Evolutionary conservation across 2,797 vertebrate species (phyloP).

Genomic region (Pipistrellus pygmaeus): DNA sequence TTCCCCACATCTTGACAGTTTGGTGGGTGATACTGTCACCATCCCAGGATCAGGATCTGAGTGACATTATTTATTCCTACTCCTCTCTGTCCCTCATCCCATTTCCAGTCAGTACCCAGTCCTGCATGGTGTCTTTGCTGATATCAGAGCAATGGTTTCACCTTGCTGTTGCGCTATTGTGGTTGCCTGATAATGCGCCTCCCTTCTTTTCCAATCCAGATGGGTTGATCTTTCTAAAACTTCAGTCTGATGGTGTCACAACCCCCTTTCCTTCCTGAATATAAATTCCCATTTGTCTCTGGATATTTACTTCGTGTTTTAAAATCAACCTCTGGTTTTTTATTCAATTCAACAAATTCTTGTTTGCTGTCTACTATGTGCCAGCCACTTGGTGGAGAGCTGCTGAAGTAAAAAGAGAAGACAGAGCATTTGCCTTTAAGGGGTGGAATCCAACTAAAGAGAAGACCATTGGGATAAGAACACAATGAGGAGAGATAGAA

Average conservation of each 20-base stretch:
- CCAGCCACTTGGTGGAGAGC: background rate
- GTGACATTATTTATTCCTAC: background rate
- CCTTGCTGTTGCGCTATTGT: no score
- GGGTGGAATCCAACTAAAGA: background rate
- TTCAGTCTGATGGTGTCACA: background rate
- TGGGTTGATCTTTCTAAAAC: background rate
- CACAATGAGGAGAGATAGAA: background rate
- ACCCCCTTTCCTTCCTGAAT: background rate
- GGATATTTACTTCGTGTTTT: conserved; percentile 27
- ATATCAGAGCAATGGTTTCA: background rate
- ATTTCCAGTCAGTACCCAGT: background rate
- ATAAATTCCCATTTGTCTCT: background rate
- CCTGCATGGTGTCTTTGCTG: background rate
- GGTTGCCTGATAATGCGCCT: background rate
- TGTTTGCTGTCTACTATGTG: background rate
- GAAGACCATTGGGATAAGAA: background rate
- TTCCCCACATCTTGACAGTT: background rate
- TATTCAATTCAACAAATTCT: background rate
- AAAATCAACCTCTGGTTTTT: background rate
- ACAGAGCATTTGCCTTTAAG: background rate
- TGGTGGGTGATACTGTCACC: background rate
- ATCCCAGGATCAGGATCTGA: background rate
- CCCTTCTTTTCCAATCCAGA: background rate
- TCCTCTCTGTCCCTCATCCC: background rate
- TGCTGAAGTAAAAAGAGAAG: background rate